Evolutionary conservation across 2,888 invertebrate species (phyloP).

Genomic region (Zootermopsis nevadensis): DNA sequence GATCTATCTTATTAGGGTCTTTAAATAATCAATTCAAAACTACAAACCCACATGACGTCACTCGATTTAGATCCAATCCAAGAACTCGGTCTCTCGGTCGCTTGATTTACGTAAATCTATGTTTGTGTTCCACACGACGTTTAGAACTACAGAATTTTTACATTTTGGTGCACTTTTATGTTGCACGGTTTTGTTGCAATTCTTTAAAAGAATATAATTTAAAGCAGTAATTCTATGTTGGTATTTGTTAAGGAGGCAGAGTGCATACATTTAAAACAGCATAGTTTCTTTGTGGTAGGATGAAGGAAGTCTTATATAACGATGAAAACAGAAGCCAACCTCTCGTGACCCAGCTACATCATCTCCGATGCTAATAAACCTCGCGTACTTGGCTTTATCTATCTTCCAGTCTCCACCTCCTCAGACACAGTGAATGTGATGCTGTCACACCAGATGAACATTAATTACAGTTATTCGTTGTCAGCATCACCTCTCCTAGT

Average conservation of each 20-base stretch:
- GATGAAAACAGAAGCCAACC: background rate
- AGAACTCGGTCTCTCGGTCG: no score
- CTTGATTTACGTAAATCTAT: no score
- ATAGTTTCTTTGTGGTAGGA: background rate
- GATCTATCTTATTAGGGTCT: no score
- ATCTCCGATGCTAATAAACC: slow-evolving; percentile 9
- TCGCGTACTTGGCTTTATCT: background rate
- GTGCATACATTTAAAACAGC: background rate
- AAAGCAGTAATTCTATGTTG: background rate
- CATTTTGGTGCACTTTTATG: no score
- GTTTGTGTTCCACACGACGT: no score
- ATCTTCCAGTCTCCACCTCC: background rate
- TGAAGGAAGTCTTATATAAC: background rate
- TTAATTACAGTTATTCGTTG: background rate
- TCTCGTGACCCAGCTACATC: background rate
- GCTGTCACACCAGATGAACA: background rate
- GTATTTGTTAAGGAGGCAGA: background rate
- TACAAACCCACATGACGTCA: no score
- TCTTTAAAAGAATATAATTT: no score
- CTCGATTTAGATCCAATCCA: no score
- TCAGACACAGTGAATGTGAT: background rate
- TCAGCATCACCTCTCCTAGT: background rate
- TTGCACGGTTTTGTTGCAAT: no score
- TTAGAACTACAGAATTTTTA: no score
- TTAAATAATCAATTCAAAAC: no score